A percentile compares a stretch with the other conserved stretches of the same genome.
These are phyloP conservation scores for Triplophysa bombifrons DNA, from an alignment of 2,797 vertebrate genomes.

Conservation along the genomic window DNA sequence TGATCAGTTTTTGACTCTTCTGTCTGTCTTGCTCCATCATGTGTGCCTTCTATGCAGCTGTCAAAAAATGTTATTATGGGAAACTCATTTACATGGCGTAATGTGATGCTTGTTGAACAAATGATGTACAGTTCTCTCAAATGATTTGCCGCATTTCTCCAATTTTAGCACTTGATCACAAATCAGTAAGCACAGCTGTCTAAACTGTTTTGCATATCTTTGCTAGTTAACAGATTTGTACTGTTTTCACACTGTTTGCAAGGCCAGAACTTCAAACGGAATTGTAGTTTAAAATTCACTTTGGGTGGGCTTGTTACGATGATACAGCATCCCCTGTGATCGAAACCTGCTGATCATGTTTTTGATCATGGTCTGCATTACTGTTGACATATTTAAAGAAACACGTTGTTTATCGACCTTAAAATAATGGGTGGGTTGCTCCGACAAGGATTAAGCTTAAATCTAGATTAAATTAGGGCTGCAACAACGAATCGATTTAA, in stretches of 20 bases:
- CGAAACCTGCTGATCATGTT: not conserved
- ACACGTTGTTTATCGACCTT: no score
- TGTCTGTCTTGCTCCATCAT: slow-evolving; percentile 16
- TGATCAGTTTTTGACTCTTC: slow-evolving; percentile 14
- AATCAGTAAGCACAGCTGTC: slow-evolving; percentile 40
- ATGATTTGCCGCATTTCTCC: slow-evolving; percentile 10
- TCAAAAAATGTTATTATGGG: not conserved
- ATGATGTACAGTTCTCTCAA: slow-evolving; percentile 3
- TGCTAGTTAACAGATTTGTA: not conserved
- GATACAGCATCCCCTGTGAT: not conserved
- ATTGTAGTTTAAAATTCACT: not conserved
- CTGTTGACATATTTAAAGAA: no score
- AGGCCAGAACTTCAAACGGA: not conserved
- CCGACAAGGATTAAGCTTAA: no score
- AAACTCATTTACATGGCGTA: not conserved
- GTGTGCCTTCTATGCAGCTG: slow-evolving; percentile 12
- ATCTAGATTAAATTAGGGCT: no score
- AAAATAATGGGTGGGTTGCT: no score
- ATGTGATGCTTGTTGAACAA: slow-evolving; percentile 33
- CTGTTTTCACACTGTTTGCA: slow-evolving; percentile 12
- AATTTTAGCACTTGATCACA: not conserved
- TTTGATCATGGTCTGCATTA: not conserved
- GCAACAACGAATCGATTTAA: no score
- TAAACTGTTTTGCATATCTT: slow-evolving; percentile 21
- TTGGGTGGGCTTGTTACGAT: not conserved